Percentiles rank a stretch among this genome's conserved stretches.
Evolutionary conservation across 2,797 vertebrate genomes (phyloP).

Genomic region (Cyclura pinguis): DNA sequence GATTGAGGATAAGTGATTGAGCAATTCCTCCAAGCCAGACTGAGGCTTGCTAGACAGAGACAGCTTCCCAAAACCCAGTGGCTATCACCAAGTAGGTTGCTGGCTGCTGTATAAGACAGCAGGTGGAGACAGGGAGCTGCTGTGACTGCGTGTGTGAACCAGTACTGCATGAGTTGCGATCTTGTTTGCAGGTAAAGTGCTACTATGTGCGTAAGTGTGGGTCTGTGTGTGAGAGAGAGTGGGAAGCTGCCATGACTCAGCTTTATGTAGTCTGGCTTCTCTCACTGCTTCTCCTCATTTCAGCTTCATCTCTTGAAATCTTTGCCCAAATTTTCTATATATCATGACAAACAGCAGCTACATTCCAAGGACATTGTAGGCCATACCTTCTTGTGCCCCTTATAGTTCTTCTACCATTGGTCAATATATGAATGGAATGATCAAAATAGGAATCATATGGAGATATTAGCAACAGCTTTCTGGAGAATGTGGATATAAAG

Average conservation of each 20-base stretch:
- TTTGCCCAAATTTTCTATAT: background rate
- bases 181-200: background rate
- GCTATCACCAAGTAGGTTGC: background rate
- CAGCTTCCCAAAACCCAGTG: background rate
- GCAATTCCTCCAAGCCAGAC: background rate
- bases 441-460: background rate
- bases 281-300: too few species aligned
- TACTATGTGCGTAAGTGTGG: too few species aligned
- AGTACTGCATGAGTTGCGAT: background rate
- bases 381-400: too few species aligned
- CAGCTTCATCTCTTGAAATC: background rate
- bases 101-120: background rate
- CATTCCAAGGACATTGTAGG: background rate
- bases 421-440: background rate
- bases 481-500: background rate
- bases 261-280: background rate
- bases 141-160: background rate
- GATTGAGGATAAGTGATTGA: background rate
- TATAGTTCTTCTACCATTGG: background rate
- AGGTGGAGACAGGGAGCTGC: slow-evolving; percentile 5
- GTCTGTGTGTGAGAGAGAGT: background rate
- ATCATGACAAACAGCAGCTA: background rate
- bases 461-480: background rate
- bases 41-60: slow-evolving; percentile 2
- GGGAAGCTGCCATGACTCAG: background rate